These are phyloP conservation scores for Acanthosepion lycidas DNA, from an alignment of 2,888 invertebrate species.

Conservation along the genomic window DNA sequence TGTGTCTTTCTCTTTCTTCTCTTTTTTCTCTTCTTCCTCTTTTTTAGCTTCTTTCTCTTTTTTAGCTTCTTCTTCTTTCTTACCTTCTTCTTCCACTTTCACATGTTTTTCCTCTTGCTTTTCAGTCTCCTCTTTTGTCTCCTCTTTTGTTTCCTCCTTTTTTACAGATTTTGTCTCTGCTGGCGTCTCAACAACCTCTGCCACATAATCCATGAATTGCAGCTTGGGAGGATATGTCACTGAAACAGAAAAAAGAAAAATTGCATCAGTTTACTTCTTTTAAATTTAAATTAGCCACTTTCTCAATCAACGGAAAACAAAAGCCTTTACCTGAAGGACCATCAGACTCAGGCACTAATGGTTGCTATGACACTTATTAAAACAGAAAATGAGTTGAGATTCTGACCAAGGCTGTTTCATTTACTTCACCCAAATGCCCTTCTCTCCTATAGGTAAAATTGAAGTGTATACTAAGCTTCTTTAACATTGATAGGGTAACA, in stretches of 20 bases:
- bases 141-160: neutral
- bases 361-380: too few species aligned
- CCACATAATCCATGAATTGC: slow-evolving; percentile 65
- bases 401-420: too few species aligned
- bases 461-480: too few species aligned
- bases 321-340: too few species aligned
- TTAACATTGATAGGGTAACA: too few species aligned
- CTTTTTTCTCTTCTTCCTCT: neutral
- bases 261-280: neutral
- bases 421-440: too few species aligned
- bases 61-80: neutral
- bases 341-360: too few species aligned
- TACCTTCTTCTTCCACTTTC: neutral
- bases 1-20: neutral
- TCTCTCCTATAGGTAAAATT: too few species aligned
- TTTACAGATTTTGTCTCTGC: neutral
- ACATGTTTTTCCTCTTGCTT: neutral
- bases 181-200: slow-evolving; percentile 54
- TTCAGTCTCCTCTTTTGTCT: slow-evolving; percentile 35
- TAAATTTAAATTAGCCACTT: too few species aligned
- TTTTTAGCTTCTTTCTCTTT: slow-evolving; percentile 39
- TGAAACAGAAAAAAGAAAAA: slow-evolving; percentile 53
- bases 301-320: too few species aligned
- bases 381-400: too few species aligned
- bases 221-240: slow-evolving; percentile 70